These are phyloP conservation scores for Saturnia japonica DNA, from an alignment of 2,888 invertebrate species.

Conservation along the genomic window DNA sequence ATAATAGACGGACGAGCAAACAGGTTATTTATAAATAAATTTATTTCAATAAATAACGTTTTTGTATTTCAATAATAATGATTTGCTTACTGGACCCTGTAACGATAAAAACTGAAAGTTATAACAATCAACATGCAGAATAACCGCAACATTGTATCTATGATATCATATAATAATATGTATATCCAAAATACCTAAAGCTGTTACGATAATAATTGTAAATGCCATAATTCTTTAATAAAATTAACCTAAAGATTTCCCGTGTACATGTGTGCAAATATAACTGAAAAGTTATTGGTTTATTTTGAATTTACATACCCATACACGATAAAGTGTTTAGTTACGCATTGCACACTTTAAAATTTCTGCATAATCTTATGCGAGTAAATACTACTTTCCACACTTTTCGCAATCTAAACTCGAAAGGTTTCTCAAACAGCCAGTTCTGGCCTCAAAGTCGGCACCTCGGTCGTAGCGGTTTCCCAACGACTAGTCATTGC, in stretches of 20 bases:
- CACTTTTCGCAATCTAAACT: constrained; percentile 73
- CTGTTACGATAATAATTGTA: neutral
- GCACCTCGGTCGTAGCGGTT: constrained; percentile 55
- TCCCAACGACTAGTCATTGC: constrained; percentile 73
- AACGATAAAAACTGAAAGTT: constrained; percentile 34
- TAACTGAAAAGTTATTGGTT: neutral
- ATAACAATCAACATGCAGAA: constrained; percentile 24
- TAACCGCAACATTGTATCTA: constrained; percentile 40
- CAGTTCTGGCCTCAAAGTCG: constrained; percentile 67
- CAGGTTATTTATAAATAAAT: neutral
- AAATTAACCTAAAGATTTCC: neutral
- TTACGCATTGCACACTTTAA: constrained; percentile 16
- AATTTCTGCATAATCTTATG: constrained; percentile 36
- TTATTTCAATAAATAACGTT: constrained; percentile 8
- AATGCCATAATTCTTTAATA: neutral
- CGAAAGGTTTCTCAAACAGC: constrained; percentile 73
- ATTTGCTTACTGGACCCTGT: constrained; percentile 33
- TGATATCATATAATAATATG: constrained; percentile 28
- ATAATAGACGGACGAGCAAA: neutral
- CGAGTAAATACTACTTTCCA: constrained; percentile 62
- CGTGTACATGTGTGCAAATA: neutral
- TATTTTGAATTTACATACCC: constrained; percentile 27
- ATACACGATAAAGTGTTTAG: constrained; percentile 16
- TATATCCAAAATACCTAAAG: neutral
- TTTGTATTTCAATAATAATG: neutral